These are phyloP conservation scores for Tethya wilhelma DNA, from an alignment of 37 sponge, comb jelly and placozoan genomes.

Conservation along the genomic window DNA sequence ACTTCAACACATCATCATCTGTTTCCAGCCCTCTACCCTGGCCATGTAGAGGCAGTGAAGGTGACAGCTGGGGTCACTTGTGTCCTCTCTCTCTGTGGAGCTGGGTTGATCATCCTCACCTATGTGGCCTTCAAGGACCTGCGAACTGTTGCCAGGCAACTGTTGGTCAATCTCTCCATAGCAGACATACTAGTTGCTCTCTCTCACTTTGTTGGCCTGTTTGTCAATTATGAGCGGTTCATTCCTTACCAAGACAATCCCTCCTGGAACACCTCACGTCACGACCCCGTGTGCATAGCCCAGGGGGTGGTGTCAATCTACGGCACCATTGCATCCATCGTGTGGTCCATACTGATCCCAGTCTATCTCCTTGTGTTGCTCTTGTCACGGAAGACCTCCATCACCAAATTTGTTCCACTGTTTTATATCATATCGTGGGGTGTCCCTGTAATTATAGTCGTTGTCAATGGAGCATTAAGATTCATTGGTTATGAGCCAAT, in stretches of 20 bases:
- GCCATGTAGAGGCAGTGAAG: neutral
- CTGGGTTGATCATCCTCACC: conserved; percentile 64
- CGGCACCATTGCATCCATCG: conserved; percentile 32
- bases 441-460: conserved; percentile 13
- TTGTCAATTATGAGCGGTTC: conserved; percentile 13
- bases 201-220: conserved; percentile 50
- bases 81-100: conserved; percentile 57
- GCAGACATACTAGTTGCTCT: conserved; percentile 68
- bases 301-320: conserved; percentile 48
- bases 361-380: conserved; percentile 66
- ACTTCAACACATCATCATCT: too few species aligned
- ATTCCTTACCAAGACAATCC: neutral
- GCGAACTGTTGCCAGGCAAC: conserved; percentile 50
- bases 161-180: conserved; percentile 70
- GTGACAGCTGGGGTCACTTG: conserved; percentile 34
- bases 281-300: conserved; percentile 18
- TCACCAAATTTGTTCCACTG: conserved; percentile 14
- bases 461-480: neutral
- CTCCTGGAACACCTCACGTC: neutral
- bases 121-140: conserved; percentile 57
- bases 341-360: conserved; percentile 68
- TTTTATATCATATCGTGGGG: conserved; percentile 66
- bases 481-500: conserved; percentile 30
- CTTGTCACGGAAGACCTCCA: conserved; percentile 9
- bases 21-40: conserved; percentile 3